Evolutionary conservation across 1,140 invertebrate genomes (phyloP), one percentile per base, ranked within the genome.

Genomic region (Formica selysi): DNA sequence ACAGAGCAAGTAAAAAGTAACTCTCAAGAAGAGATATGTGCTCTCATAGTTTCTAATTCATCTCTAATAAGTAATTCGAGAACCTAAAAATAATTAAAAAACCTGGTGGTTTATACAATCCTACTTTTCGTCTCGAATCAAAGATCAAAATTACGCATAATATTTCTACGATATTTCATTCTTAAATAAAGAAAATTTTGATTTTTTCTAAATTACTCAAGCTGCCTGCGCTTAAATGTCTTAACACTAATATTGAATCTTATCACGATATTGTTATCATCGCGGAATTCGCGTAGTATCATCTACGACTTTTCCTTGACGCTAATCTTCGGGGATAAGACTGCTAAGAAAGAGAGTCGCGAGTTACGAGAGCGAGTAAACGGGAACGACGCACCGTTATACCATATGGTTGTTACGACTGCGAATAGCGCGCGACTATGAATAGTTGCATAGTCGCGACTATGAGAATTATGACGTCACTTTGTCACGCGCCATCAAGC

Each of bases 321-420:
- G 8, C 26, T 73, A 73, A 81, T 81, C 54, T 29, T 73, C 64
- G 19, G 32, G 54, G 61, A 54, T 41, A 61, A 84, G 22, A 22
- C 61, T 19, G 41, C 38, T 3, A 32, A 32, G 41, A 59, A 51
- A 22, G 32, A 68, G 80, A 87, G 70, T 51, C 54, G 67, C 74
- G 32, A 65, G 87, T 83, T 83, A 68, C 65, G 68, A 89, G 91
- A 89, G 84, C 85, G 89, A 86, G 86, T 80, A 92, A 91, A 93
- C 91, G 91, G 90, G 92, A 90, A 92, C 91, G 90, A 80, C 88
- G 74, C 91, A 92, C 92, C 92, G 92, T 93, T 93, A 93, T 92
- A 84, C 89, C 92, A 93, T 92, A 92, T 91, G 88, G 88, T 78
- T 78, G 61, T 57, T 79, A 81, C 87, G 86, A 48, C 44, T 86